Base-by-base conservation (phyloP, 1,140 invertebrate species). In the Euglossa dilemma region DNA sequence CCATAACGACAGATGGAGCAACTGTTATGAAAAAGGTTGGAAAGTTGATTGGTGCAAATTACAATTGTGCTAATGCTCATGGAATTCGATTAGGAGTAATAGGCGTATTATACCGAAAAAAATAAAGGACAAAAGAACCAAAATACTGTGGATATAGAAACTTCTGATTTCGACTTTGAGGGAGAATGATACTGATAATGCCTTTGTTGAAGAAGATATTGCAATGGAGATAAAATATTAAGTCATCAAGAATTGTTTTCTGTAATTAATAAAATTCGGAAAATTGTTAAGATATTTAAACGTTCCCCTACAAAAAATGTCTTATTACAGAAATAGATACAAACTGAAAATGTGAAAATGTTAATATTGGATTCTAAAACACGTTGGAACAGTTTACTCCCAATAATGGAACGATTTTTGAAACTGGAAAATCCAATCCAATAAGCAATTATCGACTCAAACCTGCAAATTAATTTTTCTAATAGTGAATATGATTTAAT, bases 11-110 rank as follows among this genome's bases (percentile, higher is more conserved):
- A 0, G 83, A 85, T 72, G 76, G 81, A 66, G 77, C 88, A 52
- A 80, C 69, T 72, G 86, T 88, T 1, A 88, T 89, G 84, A 84
- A 85, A 61, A 88, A 89, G 84, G 63, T 86, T 69, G 86, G 63
- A 25, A 84, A 75, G 57, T 64, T 88, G 36, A n/a, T 88, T 61
- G 16, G 56, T 75, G 45, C 43, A 52, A 54, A 82, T 71, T 85
- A 89, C 20, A 78, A 88, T 77, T 47, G 54, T 88, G 81, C 70
- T 88, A n/a, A 67, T 57, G 80, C 82, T 54, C 87, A 86, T 57
- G 71, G 81, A 28, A 83, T 88, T 67, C 87, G 87, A 80, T 69
- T 86, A 45, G n/a, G n/a, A n/a, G n/a, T n/a, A n/a, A n/a, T n/a
- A n/a, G n/a, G n/a, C n/a, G n/a, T n/a, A n/a, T n/a, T n/a, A n/a